Percentiles rank a stretch among this genome's conserved stretches.
phyloP scores from a whole-genome alignment of 1,140 invertebrate species.

The Brachionus angularis region DNA sequence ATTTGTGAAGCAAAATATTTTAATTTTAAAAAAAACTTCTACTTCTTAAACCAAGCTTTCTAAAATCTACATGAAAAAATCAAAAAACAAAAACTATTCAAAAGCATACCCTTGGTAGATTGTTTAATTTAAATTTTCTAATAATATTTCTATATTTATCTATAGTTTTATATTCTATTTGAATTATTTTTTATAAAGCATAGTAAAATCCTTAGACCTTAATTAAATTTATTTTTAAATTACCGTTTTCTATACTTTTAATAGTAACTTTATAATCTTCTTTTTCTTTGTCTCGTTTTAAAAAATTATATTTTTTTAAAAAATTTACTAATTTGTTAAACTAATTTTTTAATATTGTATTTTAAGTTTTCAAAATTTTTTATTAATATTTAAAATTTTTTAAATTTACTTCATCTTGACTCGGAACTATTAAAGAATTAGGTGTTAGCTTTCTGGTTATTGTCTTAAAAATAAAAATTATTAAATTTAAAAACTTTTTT shows the following conservation, averaged over 20 bases:
- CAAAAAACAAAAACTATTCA: too few species aligned
- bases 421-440: constrained; percentile 1
- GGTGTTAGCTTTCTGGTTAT: constrained; percentile 26
- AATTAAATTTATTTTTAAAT: background rate
- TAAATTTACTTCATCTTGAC: constrained; percentile 35
- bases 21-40: constrained; percentile 3
- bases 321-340: constrained; percentile 5
- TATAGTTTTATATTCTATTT: too few species aligned
- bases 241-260: constrained; percentile 8
- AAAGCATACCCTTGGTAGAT: too few species aligned
- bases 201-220: background rate
- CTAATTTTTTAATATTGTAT: background rate
- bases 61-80: too few species aligned
- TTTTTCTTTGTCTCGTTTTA: background rate
- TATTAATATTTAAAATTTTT: background rate
- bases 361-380: background rate
- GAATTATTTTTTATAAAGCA: constrained; percentile 1
- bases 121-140: too few species aligned
- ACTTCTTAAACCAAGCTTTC: too few species aligned
- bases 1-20: constrained; percentile 23
- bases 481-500: background rate
- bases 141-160: too few species aligned
- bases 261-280: background rate
- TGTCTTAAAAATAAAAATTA: background rate
- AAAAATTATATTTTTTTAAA: constrained; percentile 23